Evolutionary conservation across 2,113 vertebrate species (phyloP), one percentile per base, ranked within the genome.

Genomic region (Microtus montanus): DNA sequence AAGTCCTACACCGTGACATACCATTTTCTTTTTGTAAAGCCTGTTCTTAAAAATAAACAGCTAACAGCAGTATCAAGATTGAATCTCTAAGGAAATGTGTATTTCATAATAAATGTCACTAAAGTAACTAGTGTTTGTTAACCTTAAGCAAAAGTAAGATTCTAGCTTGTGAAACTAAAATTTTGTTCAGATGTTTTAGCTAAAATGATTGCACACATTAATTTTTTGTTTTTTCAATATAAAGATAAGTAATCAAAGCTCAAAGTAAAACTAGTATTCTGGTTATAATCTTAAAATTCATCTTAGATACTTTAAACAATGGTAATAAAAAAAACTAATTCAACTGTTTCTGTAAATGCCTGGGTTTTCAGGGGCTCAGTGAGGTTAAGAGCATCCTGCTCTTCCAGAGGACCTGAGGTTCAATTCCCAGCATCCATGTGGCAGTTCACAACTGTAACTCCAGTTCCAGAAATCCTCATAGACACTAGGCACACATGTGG

Each of bases 231-330:
- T n/a, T 87, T 96, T 77, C 41, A 95, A 93, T 1, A 44, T 17
- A 90, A 78, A 73, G 20, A 5, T 54, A 94, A 96, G 52, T 82
- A 93, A 93, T 13, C n/a, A 47, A 12, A 54, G 63, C 90, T 93
- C 64, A 49, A 96, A 63, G 52, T 97, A 88, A 9, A 97, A 87
- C 14, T 84, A 64, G 28, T 77, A 85, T 95, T 84, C 17, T 19
- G n/a, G 73, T 49, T 87, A 61, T 14, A 58, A 87, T 91, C 10
- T 93, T 79, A 97, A 97, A 94, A 82, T 78, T 94, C 30, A 88
- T 38, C 66, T 96, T 86, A 79, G 58, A 47, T 10, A 54, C 89
- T 38, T 73, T 70, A 83, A 92, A 89, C 24, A 80, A 75, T 71
- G 5, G 52, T 78, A 93, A 66, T 86, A 94, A 89, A 28, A 90